Percentiles rank a stretch among this genome's conserved stretches.
Evolutionary conservation across 2,888 invertebrate species (phyloP).

Genomic region (Diaphora mendica): DNA sequence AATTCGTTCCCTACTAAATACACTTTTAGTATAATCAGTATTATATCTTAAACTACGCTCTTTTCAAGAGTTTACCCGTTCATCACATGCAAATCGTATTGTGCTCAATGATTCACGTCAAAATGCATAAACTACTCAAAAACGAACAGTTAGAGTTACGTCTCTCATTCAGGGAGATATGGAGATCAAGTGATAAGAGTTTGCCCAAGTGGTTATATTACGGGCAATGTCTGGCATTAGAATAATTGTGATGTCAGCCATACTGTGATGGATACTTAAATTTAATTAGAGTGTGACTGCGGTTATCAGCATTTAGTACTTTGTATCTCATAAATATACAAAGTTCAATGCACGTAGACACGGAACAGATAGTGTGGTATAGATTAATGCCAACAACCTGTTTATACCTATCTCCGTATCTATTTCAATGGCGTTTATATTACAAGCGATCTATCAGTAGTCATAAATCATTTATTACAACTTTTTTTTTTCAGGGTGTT

Average conservation of each 20-base stretch:
- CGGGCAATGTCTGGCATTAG: background rate
- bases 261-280: background rate
- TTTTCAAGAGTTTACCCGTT: conserved; percentile 71
- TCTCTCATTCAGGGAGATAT: conserved; percentile 8
- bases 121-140: conserved; percentile 26
- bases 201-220: conserved; percentile 5
- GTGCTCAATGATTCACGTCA: conserved; percentile 46
- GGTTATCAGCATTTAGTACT: conserved; percentile 13
- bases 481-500: conserved; percentile 15
- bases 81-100: conserved; percentile 68
- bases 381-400: conserved; percentile 29
- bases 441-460: conserved; percentile 22
- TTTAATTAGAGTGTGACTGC: conserved; percentile 12
- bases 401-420: conserved; percentile 12
- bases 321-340: conserved; percentile 13
- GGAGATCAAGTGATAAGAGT: conserved; percentile 27
- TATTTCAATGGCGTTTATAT: conserved; percentile 22
- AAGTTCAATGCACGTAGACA: conserved; percentile 12
- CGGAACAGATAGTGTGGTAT: conserved; percentile 2
- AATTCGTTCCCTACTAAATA: conserved; percentile 54
- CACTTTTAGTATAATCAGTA: conserved; percentile 45
- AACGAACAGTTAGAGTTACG: conserved; percentile 23
- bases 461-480: conserved; percentile 21
- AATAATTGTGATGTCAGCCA: conserved; percentile 22
- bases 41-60: conserved; percentile 62